Conservation (phyloP, 2,888 invertebrate genomes). For the Tipula lateralis region DNA sequence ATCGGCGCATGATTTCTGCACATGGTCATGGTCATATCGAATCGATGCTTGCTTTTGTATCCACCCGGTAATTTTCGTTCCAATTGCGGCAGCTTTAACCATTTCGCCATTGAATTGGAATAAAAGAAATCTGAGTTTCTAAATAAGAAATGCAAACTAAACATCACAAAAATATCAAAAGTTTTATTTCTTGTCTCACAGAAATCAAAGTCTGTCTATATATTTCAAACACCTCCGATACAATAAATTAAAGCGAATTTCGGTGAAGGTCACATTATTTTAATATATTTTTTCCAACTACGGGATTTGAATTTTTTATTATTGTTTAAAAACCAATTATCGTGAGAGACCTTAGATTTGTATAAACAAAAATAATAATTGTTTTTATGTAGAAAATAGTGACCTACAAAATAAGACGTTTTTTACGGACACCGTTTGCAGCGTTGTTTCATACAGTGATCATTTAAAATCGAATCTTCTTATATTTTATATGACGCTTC, state of each 20-base stretch:
- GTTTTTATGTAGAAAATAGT: not conserved
- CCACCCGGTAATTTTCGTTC: too few species aligned
- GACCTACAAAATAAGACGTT: not conserved
- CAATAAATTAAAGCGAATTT: not conserved
- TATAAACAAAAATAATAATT: not conserved
- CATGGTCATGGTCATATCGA: too few species aligned
- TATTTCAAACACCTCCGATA: not conserved
- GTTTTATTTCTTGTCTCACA: not conserved
- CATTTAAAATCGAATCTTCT: not conserved
- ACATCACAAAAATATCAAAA: not conserved
- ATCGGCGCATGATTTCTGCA: too few species aligned
- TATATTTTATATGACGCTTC: not conserved
- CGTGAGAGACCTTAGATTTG: not conserved
- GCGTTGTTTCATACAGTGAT: not conserved
- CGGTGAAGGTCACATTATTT: not conserved
- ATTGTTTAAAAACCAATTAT: not conserved
- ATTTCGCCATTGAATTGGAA: too few species aligned
- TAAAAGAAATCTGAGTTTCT: not conserved
- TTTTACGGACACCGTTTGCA: not conserved
- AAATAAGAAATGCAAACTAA: not conserved
- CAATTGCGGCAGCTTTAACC: too few species aligned
- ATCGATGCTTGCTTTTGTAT: too few species aligned
- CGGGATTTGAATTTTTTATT: not conserved
- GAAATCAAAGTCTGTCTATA: not conserved
- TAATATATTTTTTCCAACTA: not conserved